Evolutionary conservation across 2,797 vertebrate genomes (phyloP).

Genomic region (Balearica regulorum): DNA sequence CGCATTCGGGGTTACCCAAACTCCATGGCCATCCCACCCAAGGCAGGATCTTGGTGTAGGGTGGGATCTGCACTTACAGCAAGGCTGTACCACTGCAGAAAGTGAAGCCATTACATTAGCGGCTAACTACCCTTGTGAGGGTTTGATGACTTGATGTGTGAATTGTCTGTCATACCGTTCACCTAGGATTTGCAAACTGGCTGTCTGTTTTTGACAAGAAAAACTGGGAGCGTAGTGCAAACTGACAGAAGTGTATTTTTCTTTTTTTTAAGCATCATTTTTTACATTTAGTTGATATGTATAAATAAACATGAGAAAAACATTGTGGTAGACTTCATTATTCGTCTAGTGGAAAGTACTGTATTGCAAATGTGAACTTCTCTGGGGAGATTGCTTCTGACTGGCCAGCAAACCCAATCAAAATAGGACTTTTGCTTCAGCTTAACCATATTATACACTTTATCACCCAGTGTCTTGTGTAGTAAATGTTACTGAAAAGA

Average conservation of each 20-base stretch:
- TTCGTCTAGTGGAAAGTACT: not conserved
- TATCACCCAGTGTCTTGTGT: conserved; percentile 56
- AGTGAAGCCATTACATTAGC: not conserved
- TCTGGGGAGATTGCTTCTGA: not conserved
- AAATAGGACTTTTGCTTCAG: conserved; percentile 55
- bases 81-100: not conserved
- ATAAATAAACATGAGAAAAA: conserved; percentile 31
- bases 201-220: conserved; percentile 1
- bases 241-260: not conserved
- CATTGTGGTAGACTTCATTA: not conserved
- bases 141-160: not conserved
- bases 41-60: not conserved
- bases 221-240: not conserved
- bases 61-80: not conserved
- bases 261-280: not conserved
- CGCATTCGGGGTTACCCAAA: not conserved
- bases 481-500: conserved; percentile 73
- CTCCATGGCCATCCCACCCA: too few relatives aligned
- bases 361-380: not conserved
- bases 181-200: conserved; percentile 28
- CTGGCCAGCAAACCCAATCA: not conserved
- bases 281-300: not conserved
- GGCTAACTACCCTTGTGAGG: not conserved
- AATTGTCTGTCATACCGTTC: not conserved
- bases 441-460: conserved; percentile 62